These are phyloP conservation scores for Forbesichthys agassizii DNA, from an alignment of 2,113 vertebrate species.

Conservation along the genomic window DNA sequence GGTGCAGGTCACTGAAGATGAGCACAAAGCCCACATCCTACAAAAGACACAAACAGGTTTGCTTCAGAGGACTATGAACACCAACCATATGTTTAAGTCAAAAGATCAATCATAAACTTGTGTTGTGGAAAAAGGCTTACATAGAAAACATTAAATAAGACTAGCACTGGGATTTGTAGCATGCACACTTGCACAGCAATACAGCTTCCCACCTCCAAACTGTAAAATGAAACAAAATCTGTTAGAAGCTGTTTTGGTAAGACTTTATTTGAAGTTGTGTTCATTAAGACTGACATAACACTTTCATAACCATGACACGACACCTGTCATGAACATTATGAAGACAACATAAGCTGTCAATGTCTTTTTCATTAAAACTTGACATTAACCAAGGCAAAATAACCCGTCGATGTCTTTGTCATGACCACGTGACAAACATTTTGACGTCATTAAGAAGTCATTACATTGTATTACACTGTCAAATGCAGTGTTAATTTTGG, in stretches of 20 bases:
- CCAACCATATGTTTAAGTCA: not conserved
- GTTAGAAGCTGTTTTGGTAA: not conserved
- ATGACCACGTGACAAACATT: no score
- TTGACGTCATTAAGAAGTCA: no score
- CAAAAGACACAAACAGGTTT: not conserved
- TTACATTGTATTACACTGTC: no score
- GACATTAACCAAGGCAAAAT: no score
- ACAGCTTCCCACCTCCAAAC: slow-evolving; percentile 88
- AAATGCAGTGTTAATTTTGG: no score
- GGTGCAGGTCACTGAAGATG: slow-evolving; percentile 80
- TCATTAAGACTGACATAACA: no score
- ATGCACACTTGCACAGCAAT: slow-evolving; percentile 92
- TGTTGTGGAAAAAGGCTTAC: slow-evolving; percentile 72
- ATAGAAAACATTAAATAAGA: slow-evolving; percentile 86
- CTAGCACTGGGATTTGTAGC: slow-evolving; percentile 89
- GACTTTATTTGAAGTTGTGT: not conserved
- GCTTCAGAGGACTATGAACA: not conserved
- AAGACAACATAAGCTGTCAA: no score
- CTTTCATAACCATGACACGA: no score
- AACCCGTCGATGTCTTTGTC: no score
- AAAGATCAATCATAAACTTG: slow-evolving; percentile 11
- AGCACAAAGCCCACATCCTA: slow-evolving; percentile 82
- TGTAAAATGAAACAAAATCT: slow-evolving; percentile 43
- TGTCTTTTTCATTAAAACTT: no score
- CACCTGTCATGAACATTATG: no score